A percentile compares a stretch with the other conserved stretches of the same genome.
Evolutionary conservation across 2,113 vertebrate species (phyloP).

Genomic region (Brachypteracias leptosomus): DNA sequence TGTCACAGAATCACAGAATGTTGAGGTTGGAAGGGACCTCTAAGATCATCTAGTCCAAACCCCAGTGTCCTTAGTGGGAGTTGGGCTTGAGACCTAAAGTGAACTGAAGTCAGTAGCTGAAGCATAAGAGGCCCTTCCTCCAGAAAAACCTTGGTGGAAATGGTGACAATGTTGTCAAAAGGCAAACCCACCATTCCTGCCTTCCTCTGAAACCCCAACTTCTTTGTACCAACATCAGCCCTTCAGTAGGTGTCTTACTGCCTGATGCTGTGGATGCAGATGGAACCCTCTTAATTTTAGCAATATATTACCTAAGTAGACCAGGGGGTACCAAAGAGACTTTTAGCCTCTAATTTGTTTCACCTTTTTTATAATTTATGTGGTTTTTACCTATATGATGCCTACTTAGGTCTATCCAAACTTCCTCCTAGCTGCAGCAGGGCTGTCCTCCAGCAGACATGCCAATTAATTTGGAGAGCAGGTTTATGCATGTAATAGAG

Average conservation of each 20-base stretch:
- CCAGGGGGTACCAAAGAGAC: neutral
- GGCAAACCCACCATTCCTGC: neutral
- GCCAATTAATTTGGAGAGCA: neutral
- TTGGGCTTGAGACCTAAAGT: neutral
- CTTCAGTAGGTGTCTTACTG: neutral
- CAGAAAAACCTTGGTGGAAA: neutral
- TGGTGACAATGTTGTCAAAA: neutral
- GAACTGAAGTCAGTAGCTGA: neutral
- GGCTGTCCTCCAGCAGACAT: neutral
- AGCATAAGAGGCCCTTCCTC: neutral
- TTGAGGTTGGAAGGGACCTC: too few relatives aligned
- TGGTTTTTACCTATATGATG: neutral
- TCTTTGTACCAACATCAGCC: neutral
- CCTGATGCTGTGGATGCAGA: neutral
- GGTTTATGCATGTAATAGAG: neutral
- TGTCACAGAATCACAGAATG: too few relatives aligned
- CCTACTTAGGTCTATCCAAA: neutral
- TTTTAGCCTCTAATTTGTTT: neutral
- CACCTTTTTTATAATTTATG: neutral
- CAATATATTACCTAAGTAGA: neutral
- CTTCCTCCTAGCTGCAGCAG: neutral
- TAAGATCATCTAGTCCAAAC: too few relatives aligned
- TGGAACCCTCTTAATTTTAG: neutral
- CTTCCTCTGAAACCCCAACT: neutral
- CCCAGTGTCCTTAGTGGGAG: neutral